These are phyloP conservation scores for Ivindomyrus marchei DNA, from an alignment of 2,113 vertebrate species.

Conservation along the genomic window DNA sequence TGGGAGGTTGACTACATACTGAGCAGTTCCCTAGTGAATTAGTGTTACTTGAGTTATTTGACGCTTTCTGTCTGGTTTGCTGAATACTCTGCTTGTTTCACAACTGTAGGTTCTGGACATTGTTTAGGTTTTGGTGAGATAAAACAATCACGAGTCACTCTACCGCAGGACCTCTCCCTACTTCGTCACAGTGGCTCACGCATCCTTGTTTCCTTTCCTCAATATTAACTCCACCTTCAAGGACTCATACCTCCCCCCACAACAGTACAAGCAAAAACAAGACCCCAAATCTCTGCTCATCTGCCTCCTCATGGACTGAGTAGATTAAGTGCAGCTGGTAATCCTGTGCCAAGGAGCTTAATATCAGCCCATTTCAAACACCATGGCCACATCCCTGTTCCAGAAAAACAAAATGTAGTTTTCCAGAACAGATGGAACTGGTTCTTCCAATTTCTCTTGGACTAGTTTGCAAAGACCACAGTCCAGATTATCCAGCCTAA, in stretches of 20 bases:
- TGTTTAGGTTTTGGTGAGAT: not conserved
- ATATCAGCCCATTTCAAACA: not conserved
- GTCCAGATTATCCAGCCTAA: too few relatives aligned
- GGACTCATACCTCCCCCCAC: not conserved
- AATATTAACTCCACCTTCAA: not conserved
- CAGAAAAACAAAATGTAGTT: conserved; percentile 20
- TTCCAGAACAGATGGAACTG: too few relatives aligned
- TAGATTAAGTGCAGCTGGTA: conserved; percentile 13
- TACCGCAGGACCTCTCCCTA: not conserved
- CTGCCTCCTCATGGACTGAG: conserved; percentile 6
- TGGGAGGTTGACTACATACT: not conserved
- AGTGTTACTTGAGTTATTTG: not conserved
- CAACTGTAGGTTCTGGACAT: not conserved
- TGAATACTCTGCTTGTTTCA: not conserved
- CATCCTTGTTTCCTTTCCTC: not conserved
- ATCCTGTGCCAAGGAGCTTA: not conserved
- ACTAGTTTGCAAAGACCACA: too few relatives aligned
- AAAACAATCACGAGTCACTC: not conserved
- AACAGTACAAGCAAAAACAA: conserved; percentile 2
- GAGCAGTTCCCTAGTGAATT: not conserved
- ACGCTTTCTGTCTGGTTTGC: not conserved
- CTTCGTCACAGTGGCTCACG: not conserved
- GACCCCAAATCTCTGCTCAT: not conserved
- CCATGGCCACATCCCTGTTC: not conserved
- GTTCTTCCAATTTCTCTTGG: too few relatives aligned